Conservation (phyloP, 2,888 invertebrate genomes). For the Emmelina monodactyla region DNA sequence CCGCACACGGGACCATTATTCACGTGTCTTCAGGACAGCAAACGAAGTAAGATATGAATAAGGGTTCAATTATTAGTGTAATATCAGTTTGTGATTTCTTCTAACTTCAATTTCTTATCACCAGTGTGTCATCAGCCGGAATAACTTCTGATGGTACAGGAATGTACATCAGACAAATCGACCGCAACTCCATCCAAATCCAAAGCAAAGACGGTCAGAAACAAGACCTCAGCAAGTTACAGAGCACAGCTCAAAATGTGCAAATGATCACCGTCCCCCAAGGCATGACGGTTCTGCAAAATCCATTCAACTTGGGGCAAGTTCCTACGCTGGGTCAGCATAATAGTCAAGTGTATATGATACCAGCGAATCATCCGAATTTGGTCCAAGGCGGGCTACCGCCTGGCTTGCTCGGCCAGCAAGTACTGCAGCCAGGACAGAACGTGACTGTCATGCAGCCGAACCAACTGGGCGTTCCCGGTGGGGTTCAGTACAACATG, state of each 20-base stretch:
- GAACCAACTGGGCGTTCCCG: slow-evolving; percentile 46
- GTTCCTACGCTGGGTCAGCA: slow-evolving; percentile 48
- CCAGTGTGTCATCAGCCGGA: slow-evolving; percentile 42
- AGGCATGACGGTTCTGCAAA: slow-evolving; percentile 55
- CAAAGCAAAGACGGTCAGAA: slow-evolving; percentile 51
- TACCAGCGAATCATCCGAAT: slow-evolving; percentile 47
- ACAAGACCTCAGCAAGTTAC: slow-evolving; percentile 44
- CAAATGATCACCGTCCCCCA: slow-evolving; percentile 59
- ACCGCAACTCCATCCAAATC: slow-evolving; percentile 50
- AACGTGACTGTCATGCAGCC: slow-evolving; percentile 58
- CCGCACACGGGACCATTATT: slow-evolving; percentile 54
- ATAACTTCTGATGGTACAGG: slow-evolving; percentile 42
- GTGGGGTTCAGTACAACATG: slow-evolving; percentile 51
- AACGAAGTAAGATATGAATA: slow-evolving; percentile 48
- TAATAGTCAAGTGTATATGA: slow-evolving; percentile 58
- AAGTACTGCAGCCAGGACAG: slow-evolving; percentile 45
- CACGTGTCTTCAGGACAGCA: slow-evolving; percentile 58
- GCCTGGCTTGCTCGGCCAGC: slow-evolving; percentile 41
- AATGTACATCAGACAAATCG: slow-evolving; percentile 56
- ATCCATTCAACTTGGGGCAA: slow-evolving; percentile 48
- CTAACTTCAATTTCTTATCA: slow-evolving; percentile 7
- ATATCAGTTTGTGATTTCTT: not conserved
- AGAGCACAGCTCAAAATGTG: slow-evolving; percentile 45
- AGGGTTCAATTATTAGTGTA: too few species aligned
- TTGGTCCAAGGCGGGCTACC: slow-evolving; percentile 38